Conservation (phyloP, 2,113 vertebrate species). For the Hypocryptadius cinnamomeus region DNA sequence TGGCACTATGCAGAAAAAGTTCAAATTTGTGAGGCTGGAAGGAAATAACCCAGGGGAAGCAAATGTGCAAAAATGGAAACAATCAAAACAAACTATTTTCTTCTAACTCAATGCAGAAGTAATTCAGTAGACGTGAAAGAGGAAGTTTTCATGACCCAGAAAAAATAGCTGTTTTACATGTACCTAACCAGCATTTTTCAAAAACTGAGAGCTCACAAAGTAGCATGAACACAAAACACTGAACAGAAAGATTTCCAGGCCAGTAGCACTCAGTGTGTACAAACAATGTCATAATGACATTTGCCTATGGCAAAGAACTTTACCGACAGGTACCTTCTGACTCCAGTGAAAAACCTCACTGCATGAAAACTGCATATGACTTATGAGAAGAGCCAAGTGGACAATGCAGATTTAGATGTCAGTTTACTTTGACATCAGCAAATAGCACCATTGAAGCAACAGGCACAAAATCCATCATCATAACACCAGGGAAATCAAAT, state of each 20-base stretch:
- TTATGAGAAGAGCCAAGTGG: not conserved
- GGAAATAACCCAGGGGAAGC: not conserved
- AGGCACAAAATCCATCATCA: not conserved
- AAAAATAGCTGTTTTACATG: not conserved
- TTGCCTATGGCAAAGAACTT: not conserved
- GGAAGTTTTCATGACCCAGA: not conserved
- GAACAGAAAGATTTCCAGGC: not conserved
- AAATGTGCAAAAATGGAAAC: not conserved
- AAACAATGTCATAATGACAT: not conserved
- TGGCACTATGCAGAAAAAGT: not conserved
- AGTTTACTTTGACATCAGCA: not conserved
- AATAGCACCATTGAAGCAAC: not conserved
- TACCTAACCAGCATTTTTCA: not conserved
- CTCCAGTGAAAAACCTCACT: not conserved
- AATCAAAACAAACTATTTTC: not conserved
- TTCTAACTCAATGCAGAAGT: not conserved
- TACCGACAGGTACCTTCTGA: not conserved
- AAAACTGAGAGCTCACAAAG: not conserved
- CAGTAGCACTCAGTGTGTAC: not conserved
- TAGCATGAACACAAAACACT: not conserved
- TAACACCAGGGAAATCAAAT: not conserved
- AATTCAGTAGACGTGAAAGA: not conserved
- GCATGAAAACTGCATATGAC: not conserved
- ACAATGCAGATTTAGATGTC: not conserved
- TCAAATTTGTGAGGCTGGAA: not conserved